These are phyloP conservation scores for Anarsia innoxiella DNA, from an alignment of 2,888 invertebrate genomes.

Conservation along the genomic window DNA sequence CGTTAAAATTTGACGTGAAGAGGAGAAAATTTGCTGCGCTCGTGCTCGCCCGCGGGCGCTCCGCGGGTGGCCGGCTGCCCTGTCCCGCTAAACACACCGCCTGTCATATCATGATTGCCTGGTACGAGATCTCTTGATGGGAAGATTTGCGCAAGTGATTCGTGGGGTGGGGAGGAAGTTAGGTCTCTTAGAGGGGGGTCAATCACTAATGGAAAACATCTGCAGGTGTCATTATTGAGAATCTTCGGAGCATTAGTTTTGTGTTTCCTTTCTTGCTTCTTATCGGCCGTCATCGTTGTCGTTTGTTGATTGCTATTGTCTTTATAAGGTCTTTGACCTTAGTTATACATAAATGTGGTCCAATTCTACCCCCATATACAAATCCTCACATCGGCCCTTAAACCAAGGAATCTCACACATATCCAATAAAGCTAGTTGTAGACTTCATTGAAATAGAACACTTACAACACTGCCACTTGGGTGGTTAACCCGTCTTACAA, in stretches of 20 bases:
- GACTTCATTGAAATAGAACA: constrained; percentile 10
- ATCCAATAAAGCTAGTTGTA: constrained; percentile 11
- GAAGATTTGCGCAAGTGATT: constrained; percentile 16
- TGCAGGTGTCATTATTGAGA: background rate
- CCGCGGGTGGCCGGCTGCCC: constrained; percentile 53
- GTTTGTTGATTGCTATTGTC: too few species aligned
- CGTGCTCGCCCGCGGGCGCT: constrained; percentile 56
- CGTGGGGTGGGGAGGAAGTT: constrained; percentile 10
- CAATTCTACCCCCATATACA: too few species aligned
- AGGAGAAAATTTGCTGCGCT: constrained; percentile 40
- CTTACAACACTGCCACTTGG: background rate
- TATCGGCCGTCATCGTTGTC: too few species aligned
- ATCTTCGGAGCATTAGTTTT: background rate
- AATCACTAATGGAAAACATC: background rate
- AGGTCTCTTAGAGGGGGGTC: too few species aligned
- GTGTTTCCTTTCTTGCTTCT: too few species aligned
- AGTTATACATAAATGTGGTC: too few species aligned
- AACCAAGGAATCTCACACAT: too few species aligned
- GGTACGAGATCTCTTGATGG: constrained; percentile 22
- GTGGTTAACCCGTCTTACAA: background rate
- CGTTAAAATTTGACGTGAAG: constrained; percentile 25
- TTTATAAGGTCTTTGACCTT: too few species aligned
- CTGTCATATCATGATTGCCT: constrained; percentile 43
- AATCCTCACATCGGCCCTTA: too few species aligned
- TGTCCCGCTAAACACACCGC: constrained; percentile 45